Evolutionary conservation across 2,888 invertebrate species (phyloP).

Genomic region (Drosophila vallismaia): DNA sequence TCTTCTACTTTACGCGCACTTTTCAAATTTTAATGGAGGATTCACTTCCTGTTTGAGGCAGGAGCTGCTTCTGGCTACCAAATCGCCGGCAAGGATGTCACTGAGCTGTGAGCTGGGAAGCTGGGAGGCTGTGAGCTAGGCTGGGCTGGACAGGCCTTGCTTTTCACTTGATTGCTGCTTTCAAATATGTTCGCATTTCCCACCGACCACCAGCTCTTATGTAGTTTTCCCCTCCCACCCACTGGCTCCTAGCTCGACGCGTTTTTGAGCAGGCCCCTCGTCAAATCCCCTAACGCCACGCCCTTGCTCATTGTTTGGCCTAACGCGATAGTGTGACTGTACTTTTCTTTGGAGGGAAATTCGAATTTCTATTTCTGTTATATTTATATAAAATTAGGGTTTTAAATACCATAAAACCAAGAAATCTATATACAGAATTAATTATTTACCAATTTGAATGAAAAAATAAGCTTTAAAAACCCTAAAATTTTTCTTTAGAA

Average conservation of each 20-base stretch:
- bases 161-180: constrained; percentile 3
- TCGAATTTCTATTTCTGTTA: background rate
- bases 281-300: background rate
- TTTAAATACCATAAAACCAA: background rate
- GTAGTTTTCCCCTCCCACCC: background rate
- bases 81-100: constrained; percentile 10
- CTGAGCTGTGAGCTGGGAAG: constrained; percentile 4
- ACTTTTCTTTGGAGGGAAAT: background rate
- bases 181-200: constrained; percentile 5
- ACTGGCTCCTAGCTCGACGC: background rate
- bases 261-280: background rate
- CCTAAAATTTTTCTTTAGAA: no score
- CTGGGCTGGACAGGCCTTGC: constrained; percentile 5
- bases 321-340: background rate
- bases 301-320: background rate
- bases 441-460: no score
- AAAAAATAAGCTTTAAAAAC: no score
- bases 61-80: constrained; percentile 11
- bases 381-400: background rate
- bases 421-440: no score
- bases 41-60: background rate
- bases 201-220: constrained; percentile 2
- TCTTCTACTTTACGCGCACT: constrained; percentile 38
- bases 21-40: constrained; percentile 18
- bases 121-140: constrained; percentile 1